Evolutionary conservation across 2,113 vertebrate species (phyloP), one percentile per base, ranked within the genome.

Genomic region (Archocentrus centrarchus): DNA sequence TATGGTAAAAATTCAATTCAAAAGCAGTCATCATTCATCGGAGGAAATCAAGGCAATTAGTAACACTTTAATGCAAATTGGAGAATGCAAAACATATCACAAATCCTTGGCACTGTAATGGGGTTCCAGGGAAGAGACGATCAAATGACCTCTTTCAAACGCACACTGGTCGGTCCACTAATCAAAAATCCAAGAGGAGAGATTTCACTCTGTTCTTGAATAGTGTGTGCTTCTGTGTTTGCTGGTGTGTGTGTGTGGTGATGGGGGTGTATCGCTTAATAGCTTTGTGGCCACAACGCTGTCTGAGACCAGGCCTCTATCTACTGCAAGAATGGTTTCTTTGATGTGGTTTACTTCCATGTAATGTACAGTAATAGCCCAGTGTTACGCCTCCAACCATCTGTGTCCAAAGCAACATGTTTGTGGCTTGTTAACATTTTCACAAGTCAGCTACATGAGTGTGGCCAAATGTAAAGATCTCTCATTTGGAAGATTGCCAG

Each of bases 31-130:
- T 95, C 92, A 93, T 91, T 95, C 93, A 95, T 95, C 87, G 90
- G 93, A 95, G 93, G 92, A 95, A 96, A 96, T 95, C 94, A 94
- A 95, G 90, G 93, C 93, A 95, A 96, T 96, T 96, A 96, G 94
- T 93, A 93, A 94, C 81, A 95, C 92, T 95, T 94, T 90, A 92
- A 95, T 95, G 95, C 92, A 95, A 95, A 96, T 94, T 94, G 90
- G 85, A 90, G 87, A 90, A 92, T 24, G 81, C 87, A 89, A 93
- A 93, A 91, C 90, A 93, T 75, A 89, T 91, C 78, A 76, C 90
- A 92, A 95, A 94, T 91, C 85, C 84, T 82, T 81, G 88, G 22
- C 22, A 64, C 64, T 80, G 91, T 93, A 88, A 91, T 78, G 82
- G 84, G 50, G 85, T 55, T 90, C 85, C 61, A 57, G 86, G 86